Conservation (phyloP, 2,797 vertebrate species). For the Ctenopoma multispine region DNA sequence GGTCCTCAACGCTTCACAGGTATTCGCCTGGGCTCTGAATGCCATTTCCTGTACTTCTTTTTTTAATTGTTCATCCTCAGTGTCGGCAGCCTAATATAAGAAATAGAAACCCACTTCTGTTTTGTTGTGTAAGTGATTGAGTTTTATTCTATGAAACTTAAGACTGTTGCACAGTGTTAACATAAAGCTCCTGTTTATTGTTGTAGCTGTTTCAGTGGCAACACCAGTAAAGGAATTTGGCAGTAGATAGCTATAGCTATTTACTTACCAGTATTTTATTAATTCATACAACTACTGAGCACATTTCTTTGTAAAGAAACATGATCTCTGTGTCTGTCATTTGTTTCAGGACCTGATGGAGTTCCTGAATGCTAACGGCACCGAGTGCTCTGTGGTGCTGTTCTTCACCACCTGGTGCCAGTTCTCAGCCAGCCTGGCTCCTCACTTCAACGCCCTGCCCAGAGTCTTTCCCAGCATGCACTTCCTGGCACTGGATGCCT, state of each 20-base stretch:
- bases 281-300: no score
- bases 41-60: neutral
- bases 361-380: constrained; percentile 92
- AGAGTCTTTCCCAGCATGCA: constrained; percentile 93
- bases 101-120: neutral
- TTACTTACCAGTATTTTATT: no score
- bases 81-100: neutral
- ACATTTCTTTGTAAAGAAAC: no score
- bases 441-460: constrained; percentile 95
- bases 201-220: no score
- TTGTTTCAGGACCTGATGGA: constrained; percentile 94
- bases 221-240: no score
- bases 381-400: constrained; percentile 93
- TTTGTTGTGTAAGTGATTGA: neutral
- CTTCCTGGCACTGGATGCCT: constrained; percentile 95
- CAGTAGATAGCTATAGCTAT: no score
- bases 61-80: neutral
- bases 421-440: constrained; percentile 93
- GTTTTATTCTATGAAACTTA: neutral
- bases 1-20: constrained; percentile 93
- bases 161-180: no score
- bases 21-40: constrained; percentile 50
- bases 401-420: constrained; percentile 97
- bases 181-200: no score
- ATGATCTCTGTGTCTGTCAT: neutral